Percentiles rank a stretch among this genome's conserved stretches.
phyloP scores from a whole-genome alignment of 1,140 invertebrate genomes.

The Rhynchophorus ferrugineus region DNA sequence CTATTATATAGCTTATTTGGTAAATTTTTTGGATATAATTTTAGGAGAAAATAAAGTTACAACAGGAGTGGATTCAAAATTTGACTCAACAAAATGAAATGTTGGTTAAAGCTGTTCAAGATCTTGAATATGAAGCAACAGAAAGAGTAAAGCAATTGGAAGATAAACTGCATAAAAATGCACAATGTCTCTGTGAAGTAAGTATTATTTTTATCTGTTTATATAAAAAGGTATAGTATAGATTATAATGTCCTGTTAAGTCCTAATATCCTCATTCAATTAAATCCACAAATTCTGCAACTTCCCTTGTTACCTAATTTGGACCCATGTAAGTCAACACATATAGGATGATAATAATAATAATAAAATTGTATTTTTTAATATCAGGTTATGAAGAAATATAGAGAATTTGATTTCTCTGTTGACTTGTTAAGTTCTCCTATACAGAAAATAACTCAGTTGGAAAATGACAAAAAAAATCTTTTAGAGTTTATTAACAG shows the following conservation, averaged over 20 bases:
- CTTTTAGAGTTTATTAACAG: slow-evolving; percentile 32
- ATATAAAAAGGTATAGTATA: background rate
- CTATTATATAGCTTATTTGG: background rate
- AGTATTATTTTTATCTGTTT: slow-evolving; percentile 14
- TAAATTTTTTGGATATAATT: slow-evolving; percentile 4
- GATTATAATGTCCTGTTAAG: background rate
- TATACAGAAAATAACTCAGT: slow-evolving; percentile 30
- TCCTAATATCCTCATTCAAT: background rate
- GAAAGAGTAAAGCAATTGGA: slow-evolving; percentile 46
- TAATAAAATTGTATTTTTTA: slow-evolving; percentile 17
- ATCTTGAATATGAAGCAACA: slow-evolving; percentile 48
- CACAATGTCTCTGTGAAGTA: slow-evolving; percentile 33
- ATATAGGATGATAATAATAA: slow-evolving; percentile 1
- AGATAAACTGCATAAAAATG: slow-evolving; percentile 38
- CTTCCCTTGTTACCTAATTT: too few species aligned
- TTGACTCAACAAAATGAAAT: slow-evolving; percentile 49
- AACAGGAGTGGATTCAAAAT: slow-evolving; percentile 49
- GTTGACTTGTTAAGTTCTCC: slow-evolving; percentile 27
- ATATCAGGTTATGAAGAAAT: slow-evolving; percentile 35
- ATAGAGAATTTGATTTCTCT: slow-evolving; percentile 29
- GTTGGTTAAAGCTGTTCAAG: slow-evolving; percentile 48
- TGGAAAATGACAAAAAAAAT: slow-evolving; percentile 33
- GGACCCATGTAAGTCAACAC: too few species aligned
- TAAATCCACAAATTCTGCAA: too few species aligned
- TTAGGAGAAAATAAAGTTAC: slow-evolving; percentile 47